Percentiles rank a stretch among this genome's conserved stretches.
Evolutionary conservation across 2,113 vertebrate genomes (phyloP).

Genomic region (Pteruthius melanotis): DNA sequence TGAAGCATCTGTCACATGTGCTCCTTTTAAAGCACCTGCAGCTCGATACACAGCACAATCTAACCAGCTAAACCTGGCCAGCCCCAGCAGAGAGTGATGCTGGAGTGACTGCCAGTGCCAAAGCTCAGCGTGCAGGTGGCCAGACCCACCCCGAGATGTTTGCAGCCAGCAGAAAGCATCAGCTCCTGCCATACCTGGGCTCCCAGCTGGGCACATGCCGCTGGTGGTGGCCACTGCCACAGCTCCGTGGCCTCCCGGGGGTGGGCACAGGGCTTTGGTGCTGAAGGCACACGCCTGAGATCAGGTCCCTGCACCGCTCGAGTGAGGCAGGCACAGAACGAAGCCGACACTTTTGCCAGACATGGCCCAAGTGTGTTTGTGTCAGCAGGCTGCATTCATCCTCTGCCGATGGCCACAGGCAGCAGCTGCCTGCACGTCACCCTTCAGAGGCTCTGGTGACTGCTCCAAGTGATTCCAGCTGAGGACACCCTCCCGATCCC

Average conservation of each 20-base stretch:
- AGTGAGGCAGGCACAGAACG: not conserved
- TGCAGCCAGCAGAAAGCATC: not conserved
- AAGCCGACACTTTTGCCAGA: not conserved
- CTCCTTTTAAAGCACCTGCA: not conserved
- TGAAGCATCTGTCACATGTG: not conserved
- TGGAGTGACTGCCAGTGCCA: not conserved
- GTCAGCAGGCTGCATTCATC: not conserved
- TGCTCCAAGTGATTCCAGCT: not conserved
- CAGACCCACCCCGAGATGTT: not conserved
- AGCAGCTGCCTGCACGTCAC: not conserved
- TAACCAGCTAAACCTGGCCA: not conserved
- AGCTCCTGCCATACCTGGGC: fast-evolving
- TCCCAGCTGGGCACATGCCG: fast-evolving
- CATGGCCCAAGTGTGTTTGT: not conserved
- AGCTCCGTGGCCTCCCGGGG: fast-evolving
- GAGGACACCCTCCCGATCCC: not conserved
- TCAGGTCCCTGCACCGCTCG: not conserved
- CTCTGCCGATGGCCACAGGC: not conserved
- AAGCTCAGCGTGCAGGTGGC: not conserved
- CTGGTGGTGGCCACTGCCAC: fast-evolving
- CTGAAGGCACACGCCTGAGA: fast-evolving
- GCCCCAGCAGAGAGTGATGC: not conserved
- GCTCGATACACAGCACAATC: not conserved
- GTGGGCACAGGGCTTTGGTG: fast-evolving
- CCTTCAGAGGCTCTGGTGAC: not conserved